Conservation (phyloP, 2,797 vertebrate genomes). For the Enteromius anoplus region DNA sequence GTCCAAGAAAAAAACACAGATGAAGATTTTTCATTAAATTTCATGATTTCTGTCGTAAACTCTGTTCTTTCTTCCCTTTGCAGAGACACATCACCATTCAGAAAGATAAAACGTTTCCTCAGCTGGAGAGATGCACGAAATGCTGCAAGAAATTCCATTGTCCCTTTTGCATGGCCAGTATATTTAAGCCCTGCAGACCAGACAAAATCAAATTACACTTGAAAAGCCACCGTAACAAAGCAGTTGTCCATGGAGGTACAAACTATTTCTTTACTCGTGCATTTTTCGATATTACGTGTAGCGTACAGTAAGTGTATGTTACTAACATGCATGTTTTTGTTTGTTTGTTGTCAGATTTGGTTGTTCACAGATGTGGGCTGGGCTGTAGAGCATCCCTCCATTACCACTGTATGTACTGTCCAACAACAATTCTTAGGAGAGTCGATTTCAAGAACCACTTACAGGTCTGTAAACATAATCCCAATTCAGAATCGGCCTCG, state of each 20-base stretch:
- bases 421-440: conserved; percentile 11
- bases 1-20: not conserved
- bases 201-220: conserved; percentile 16
- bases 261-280: not conserved
- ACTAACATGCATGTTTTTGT: not conserved
- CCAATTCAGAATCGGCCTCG: not conserved
- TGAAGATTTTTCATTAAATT: not conserved
- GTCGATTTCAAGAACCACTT: conserved; percentile 36
- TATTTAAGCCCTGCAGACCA: conserved; percentile 21
- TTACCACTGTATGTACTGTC: conserved; percentile 32
- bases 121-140: conserved; percentile 18
- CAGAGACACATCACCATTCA: conserved; percentile 36
- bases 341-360: conserved; percentile 20
- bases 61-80: not conserved
- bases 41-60: not conserved
- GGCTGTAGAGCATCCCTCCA: conserved; percentile 24
- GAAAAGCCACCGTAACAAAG: conserved; percentile 16
- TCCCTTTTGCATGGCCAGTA: conserved; percentile 35
- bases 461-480: conserved; percentile 33
- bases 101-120: not conserved
- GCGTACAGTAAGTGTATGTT: not conserved
- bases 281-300: not conserved
- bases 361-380: conserved; percentile 36
- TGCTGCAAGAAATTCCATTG: conserved; percentile 37
- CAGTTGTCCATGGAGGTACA: conserved; percentile 20